phyloP scores from a whole-genome alignment of 64 coral and sea anemone species.

The Porites lutea region DNA sequence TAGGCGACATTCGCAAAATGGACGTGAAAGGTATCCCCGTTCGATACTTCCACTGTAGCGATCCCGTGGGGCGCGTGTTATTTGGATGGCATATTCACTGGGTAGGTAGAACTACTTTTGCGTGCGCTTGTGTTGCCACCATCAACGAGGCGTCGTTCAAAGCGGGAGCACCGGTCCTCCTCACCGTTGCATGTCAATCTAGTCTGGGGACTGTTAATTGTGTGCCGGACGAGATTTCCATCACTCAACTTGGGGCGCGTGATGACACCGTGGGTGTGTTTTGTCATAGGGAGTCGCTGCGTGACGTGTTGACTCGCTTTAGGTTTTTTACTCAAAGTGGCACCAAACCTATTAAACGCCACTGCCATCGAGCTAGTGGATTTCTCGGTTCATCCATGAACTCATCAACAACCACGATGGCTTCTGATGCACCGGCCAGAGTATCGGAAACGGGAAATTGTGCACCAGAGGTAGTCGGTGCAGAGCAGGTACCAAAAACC shows the following conservation, averaged over 20 bases:
- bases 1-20: background rate
- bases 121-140: background rate
- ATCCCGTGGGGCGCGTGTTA: background rate
- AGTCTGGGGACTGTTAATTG: background rate
- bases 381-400: no score
- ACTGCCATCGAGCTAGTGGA: background rate
- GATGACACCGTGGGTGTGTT: background rate
- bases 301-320: background rate
- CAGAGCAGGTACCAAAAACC: no score
- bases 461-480: no score
- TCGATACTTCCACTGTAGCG: background rate
- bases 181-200: background rate
- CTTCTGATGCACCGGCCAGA: no score
- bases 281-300: background rate
- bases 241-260: background rate
- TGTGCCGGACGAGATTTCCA: background rate
- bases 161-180: background rate
- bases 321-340: background rate
- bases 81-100: constrained; percentile 16
- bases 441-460: no score
- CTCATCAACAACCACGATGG: no score
- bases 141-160: background rate
- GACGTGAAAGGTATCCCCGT: background rate
- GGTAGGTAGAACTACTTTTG: background rate
- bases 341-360: background rate